These are phyloP conservation scores for Cosmorhoe ocellata DNA, from an alignment of 2,888 invertebrate species.

Conservation along the genomic window DNA sequence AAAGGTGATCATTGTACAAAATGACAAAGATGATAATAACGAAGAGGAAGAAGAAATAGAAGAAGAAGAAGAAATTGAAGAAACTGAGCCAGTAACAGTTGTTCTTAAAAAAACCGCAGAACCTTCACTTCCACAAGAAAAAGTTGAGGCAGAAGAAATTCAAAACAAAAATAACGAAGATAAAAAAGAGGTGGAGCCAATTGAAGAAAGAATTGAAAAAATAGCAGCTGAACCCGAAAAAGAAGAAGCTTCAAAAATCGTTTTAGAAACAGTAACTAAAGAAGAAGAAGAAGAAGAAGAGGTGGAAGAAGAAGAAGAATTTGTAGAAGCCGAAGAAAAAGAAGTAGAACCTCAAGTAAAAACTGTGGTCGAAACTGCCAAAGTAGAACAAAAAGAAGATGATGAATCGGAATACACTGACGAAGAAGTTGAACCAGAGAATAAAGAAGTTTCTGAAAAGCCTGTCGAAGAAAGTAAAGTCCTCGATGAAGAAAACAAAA, in stretches of 20 bases:
- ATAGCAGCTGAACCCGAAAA: conserved; percentile 11
- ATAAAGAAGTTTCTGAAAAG: conserved; percentile 22
- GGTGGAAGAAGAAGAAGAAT: conserved; percentile 34
- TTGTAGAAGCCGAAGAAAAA: conserved; percentile 38
- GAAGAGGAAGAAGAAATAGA: conserved; percentile 42
- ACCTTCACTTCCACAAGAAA: conserved; percentile 24
- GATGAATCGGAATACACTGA: conserved; percentile 31
- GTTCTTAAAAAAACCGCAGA: conserved; percentile 39
- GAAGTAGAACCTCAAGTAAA: conserved; percentile 4
- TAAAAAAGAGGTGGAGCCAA: conserved; percentile 17
- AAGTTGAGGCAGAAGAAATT: conserved; percentile 22
- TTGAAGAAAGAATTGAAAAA: conserved; percentile 10
- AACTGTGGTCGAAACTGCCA: neutral
- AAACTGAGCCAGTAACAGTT: conserved; percentile 42
- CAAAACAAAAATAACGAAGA: conserved; percentile 24
- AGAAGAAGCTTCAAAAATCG: conserved; percentile 13
- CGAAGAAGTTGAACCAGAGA: conserved; percentile 7
- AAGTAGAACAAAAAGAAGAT: conserved; percentile 29
- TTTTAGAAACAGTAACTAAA: conserved; percentile 19
- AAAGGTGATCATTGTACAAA: conserved; percentile 60
- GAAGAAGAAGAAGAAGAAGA: conserved; percentile 41
- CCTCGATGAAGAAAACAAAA: conserved; percentile 23
- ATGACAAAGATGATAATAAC: conserved; percentile 49
- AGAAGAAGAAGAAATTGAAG: conserved; percentile 42
- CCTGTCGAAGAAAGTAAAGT: conserved; percentile 27